These are phyloP conservation scores for Cynodonichthys magdalenae DNA, from an alignment of 2,797 vertebrate species.

Conservation along the genomic window DNA sequence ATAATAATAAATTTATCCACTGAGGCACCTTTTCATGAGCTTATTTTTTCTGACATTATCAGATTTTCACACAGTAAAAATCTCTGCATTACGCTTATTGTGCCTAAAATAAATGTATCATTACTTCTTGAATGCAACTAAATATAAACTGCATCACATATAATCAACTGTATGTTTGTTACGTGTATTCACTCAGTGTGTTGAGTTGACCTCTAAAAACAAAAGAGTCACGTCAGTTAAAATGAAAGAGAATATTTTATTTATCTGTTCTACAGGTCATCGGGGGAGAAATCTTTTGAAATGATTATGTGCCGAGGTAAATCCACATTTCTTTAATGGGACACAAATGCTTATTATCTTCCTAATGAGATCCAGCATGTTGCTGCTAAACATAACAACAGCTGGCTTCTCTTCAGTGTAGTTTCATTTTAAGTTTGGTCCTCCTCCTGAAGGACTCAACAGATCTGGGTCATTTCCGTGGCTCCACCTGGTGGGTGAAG, in stretches of 20 bases:
- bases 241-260: constrained; percentile 50
- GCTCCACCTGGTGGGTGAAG: constrained; percentile 75
- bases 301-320: constrained; percentile 26
- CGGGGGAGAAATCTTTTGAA: constrained; percentile 21
- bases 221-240: too few relatives aligned
- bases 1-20: too few relatives aligned
- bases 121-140: too few relatives aligned
- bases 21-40: too few relatives aligned
- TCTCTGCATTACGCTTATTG: too few relatives aligned
- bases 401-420: constrained; percentile 68
- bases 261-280: constrained; percentile 9
- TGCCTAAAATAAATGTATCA: too few relatives aligned
- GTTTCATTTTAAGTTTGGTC: constrained; percentile 32
- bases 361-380: constrained; percentile 75
- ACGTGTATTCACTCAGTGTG: too few relatives aligned
- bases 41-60: too few relatives aligned
- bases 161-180: too few relatives aligned
- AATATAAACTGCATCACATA: too few relatives aligned
- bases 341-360: constrained; percentile 74
- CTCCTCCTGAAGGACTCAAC: constrained; percentile 17
- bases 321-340: constrained; percentile 58
- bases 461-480: constrained; percentile 60
- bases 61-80: too few relatives aligned
- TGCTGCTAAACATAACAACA: constrained; percentile 76
- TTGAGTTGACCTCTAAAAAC: constrained; percentile 33